Base-by-base conservation (phyloP, 2,888 invertebrate species). In the Eupithecia abbreviata region DNA sequence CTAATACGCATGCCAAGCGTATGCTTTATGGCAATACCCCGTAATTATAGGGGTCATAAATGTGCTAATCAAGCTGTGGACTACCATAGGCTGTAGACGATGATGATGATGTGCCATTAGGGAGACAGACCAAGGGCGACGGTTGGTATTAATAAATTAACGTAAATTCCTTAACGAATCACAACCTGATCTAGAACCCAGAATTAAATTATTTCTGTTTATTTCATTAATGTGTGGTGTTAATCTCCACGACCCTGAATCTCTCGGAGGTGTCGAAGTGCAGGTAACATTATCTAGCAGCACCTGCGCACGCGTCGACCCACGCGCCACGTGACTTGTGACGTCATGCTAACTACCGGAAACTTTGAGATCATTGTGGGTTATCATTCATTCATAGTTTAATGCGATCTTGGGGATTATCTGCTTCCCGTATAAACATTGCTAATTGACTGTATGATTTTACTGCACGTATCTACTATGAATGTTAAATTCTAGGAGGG, bases 241-340 rank as follows among this genome's bases (percentile, higher is more conserved):
- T 30, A 65, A 65, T 65, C 41, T 66, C 66, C 42, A 42, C 66
- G 66, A 15, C 42, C 66, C 62, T 62, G 62, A 66, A 66, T 66
- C 66, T 65, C 41, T 42, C 65, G 18, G 10, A 62, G 66, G 71
- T 55, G 55, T 42, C 41, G 49, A 51, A 73, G 51, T 51, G 12
- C 67, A 73, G 65, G 41, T 76, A 72, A 72, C 43, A 66, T 66
- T 41, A 66, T 66, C 42, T 42, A 30, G 42, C 66, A 15, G 41
- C 42, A 66, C 66, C 66, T 72, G 68, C 75, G 55, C 55, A 51
- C 49, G 72, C 75, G 51, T 49, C 73, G 68, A 62, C 74, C 74
- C 49, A 70, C 76, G 76, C 73, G 45, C 70, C 76, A 73, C 76
- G 76, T 76, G 70, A 70, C 66, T 55, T 45, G 49, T 71, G 71